Base-by-base conservation (phyloP, 2,113 vertebrate species). In the Edolisoma coerulescens region DNA sequence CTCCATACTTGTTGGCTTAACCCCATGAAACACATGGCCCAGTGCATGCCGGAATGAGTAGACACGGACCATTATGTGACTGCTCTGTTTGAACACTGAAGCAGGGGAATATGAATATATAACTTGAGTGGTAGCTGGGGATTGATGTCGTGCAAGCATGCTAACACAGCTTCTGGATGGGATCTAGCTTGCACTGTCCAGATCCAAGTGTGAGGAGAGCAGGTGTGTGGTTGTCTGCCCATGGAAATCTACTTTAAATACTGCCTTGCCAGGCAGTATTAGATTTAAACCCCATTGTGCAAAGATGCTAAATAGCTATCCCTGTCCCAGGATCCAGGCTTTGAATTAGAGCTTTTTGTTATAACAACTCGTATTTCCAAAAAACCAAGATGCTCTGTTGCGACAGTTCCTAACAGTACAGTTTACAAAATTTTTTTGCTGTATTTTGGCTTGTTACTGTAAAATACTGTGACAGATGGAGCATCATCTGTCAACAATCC, bases 381-480 rank as follows among this genome's bases (percentile, higher is more conserved):
- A 90, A 79, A 52, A 14, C 1, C 50, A 86, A 70, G 92, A 94
- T 87, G 57, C n/a, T 93, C 26, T 90, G 52, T 89, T 90, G 79
- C 14, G 1, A 95, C 13, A 32, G 61, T 94, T 94, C 79, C 75
- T 92, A 93, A 60, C 73, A 78, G 86, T 89, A 84, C 53, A 90
- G 73, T 88, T 93, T 87, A 75, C 71, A 75, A 24, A 68, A 35
- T 85, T 90, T 88, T 94, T 93, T 85, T 73, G 10, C 76, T 83
- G 52, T 84, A 83, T 96, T 96, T 97, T 96, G 83, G 91, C 96
- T 94, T 94, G 84, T 91, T 95, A 96, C 89, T 85, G 87, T 94
- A 96, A 97, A 97, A 96, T 95, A 96, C 88, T 92, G 93, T 97
- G 96, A 96, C 96, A 97, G 96, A 97, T 96, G 96, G 96, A 96